Conservation (phyloP, 2,113 vertebrate species). For the Haplochromis vanheusdeni region DNA sequence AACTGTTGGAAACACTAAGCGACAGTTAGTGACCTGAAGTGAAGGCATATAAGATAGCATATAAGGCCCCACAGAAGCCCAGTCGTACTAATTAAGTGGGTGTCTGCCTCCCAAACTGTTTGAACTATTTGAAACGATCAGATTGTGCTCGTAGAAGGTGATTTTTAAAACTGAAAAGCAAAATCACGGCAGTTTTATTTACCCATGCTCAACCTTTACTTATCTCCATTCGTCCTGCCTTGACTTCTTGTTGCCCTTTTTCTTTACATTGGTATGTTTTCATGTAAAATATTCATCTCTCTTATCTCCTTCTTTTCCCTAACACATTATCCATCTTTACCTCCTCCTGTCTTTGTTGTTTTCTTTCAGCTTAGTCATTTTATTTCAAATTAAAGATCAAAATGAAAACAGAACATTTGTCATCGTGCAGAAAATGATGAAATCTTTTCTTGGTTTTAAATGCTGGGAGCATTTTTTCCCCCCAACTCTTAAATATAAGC, state of each 20-base stretch:
- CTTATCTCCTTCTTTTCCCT: not conserved
- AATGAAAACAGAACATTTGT: not conserved
- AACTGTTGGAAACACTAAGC: not conserved
- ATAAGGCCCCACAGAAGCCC: not conserved
- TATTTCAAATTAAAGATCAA: not conserved
- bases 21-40: not conserved
- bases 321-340: not conserved
- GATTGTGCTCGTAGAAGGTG: rapidly evolving
- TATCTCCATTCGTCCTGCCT: not conserved
- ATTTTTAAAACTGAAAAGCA: not conserved
- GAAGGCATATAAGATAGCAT: rapidly evolving
- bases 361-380: not conserved
- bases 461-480: rapidly evolving
- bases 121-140: not conserved
- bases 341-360: not conserved
- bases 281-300: not conserved
- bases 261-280: not conserved
- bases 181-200: not conserved
- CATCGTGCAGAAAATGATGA: not conserved
- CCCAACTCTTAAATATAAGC: not conserved
- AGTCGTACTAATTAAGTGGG: not conserved
- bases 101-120: rapidly evolving
- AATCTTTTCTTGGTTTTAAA: not conserved
- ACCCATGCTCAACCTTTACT: not conserved
- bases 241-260: not conserved